These are phyloP conservation scores for Venusia cambrica DNA, from an alignment of 2,888 invertebrate species.

Conservation along the genomic window DNA sequence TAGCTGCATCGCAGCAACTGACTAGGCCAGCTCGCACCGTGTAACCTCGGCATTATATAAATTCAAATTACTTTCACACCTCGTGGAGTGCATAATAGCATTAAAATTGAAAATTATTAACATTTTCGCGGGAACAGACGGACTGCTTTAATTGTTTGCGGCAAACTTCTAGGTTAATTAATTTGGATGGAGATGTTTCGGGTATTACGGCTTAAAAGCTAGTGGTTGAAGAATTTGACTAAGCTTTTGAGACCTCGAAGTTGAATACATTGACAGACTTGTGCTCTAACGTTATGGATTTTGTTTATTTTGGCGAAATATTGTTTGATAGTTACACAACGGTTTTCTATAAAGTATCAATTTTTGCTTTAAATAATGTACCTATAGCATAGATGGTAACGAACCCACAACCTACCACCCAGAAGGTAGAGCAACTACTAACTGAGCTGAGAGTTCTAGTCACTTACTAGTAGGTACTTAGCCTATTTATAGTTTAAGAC, in stretches of 20 bases:
- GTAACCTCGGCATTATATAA: constrained; percentile 52
- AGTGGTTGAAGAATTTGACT: constrained; percentile 8
- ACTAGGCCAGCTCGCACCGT: constrained; percentile 1
- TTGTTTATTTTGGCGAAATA: constrained; percentile 1
- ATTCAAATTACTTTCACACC: constrained; percentile 74
- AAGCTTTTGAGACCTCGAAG: constrained; percentile 10
- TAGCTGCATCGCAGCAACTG: too few relatives aligned
- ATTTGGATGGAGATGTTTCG: constrained; percentile 19
- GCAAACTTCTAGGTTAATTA: constrained; percentile 32
- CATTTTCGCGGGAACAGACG: constrained; percentile 41
- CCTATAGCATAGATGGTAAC: too few relatives aligned
- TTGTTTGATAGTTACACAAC: too few relatives aligned
- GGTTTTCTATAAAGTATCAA: too few relatives aligned
- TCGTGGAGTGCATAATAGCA: constrained; percentile 72
- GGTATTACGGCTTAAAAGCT: constrained; percentile 11
- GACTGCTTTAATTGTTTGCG: constrained; percentile 30
- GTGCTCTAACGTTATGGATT: too few relatives aligned
- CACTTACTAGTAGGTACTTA: not conserved
- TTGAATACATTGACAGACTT: too few relatives aligned
- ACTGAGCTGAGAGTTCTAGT: too few relatives aligned
- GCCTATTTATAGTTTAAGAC: constrained; percentile 4
- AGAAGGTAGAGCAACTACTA: too few relatives aligned
- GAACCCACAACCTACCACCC: too few relatives aligned
- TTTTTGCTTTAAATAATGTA: too few relatives aligned
- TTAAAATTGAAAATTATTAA: constrained; percentile 69